Percentiles rank a stretch among this genome's conserved stretches.
These are phyloP conservation scores for Leptinotarsa texana DNA, from an alignment of 1,140 invertebrate genomes.

Conservation along the genomic window DNA sequence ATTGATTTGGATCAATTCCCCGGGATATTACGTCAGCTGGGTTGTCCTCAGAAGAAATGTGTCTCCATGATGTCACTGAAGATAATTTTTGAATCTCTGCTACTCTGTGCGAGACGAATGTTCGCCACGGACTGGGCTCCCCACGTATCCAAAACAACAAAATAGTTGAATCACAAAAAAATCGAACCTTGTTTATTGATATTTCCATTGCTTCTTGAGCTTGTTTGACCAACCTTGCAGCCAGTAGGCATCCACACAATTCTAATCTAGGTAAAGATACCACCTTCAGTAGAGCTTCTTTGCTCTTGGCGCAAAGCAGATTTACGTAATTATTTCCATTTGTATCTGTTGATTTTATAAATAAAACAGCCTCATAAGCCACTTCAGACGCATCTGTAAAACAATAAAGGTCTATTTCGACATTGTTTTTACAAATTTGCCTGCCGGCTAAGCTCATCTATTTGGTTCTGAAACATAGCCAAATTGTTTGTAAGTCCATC, in stretches of 20 bases:
- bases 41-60: slow-evolving; percentile 40
- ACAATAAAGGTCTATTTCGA: slow-evolving; percentile 39
- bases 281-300: slow-evolving; percentile 48
- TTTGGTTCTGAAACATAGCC: slow-evolving; percentile 2
- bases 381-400: slow-evolving; percentile 47
- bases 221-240: slow-evolving; percentile 39
- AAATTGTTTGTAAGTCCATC: slow-evolving; percentile 8
- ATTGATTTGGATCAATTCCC: slow-evolving; percentile 31
- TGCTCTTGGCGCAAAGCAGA: slow-evolving; percentile 46
- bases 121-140: slow-evolving; percentile 35
- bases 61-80: slow-evolving; percentile 28
- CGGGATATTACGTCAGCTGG: slow-evolving; percentile 47
- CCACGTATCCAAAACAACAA: slow-evolving; percentile 54
- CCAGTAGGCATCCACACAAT: slow-evolving; percentile 46
- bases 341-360: slow-evolving; percentile 38
- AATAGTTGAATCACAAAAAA: slow-evolving; percentile 49
- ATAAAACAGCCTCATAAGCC: slow-evolving; percentile 48
- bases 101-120: slow-evolving; percentile 4
- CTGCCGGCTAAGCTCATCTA: not conserved
- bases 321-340: slow-evolving; percentile 30
- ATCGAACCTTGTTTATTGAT: not conserved
- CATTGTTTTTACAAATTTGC: not conserved
- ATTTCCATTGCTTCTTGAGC: slow-evolving; percentile 21
- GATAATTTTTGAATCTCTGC: slow-evolving; percentile 24
- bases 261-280: slow-evolving; percentile 46